phyloP scores from a whole-genome alignment of 2,797 vertebrate species.

The Muraenolepis orangiensis region DNA sequence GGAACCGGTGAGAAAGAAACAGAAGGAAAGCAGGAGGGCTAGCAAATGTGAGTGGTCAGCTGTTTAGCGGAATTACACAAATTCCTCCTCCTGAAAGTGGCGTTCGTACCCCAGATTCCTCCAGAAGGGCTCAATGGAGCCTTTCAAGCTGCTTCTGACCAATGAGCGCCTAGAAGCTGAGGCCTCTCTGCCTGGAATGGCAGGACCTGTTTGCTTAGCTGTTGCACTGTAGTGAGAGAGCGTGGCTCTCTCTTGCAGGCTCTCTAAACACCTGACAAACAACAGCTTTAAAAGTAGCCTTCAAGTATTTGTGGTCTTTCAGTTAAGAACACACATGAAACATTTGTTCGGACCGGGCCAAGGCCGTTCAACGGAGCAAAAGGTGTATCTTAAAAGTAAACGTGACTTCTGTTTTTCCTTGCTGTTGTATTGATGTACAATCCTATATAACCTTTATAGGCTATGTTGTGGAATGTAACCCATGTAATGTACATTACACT shows the following conservation, averaged over 20 bases:
- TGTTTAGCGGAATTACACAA: constrained; percentile 67
- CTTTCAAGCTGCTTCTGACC: constrained; percentile 66
- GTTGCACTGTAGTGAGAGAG: constrained; percentile 53
- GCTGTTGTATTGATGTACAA: background rate
- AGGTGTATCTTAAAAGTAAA: background rate
- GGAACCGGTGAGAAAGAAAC: constrained; percentile 3
- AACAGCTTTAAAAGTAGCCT: background rate
- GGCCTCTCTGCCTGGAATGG: constrained; percentile 54
- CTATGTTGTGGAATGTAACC: background rate
- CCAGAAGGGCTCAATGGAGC: constrained; percentile 62
- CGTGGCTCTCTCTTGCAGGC: constrained; percentile 16
- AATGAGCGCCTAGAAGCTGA: constrained; percentile 58
- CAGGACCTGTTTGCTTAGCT: constrained; percentile 74
- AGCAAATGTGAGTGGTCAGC: constrained; percentile 44
- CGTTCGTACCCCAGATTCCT: constrained; percentile 66
- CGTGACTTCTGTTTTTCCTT: background rate
- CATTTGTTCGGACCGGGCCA: background rate
- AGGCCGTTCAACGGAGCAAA: background rate
- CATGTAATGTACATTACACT: background rate
- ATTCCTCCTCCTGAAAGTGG: constrained; percentile 62
- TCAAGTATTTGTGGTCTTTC: background rate
- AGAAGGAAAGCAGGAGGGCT: constrained; percentile 8
- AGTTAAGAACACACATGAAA: background rate
- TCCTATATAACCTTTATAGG: background rate
- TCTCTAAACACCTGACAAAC: background rate